Conservation (phyloP, 2,113 vertebrate species). For the Meriones unguiculatus region DNA sequence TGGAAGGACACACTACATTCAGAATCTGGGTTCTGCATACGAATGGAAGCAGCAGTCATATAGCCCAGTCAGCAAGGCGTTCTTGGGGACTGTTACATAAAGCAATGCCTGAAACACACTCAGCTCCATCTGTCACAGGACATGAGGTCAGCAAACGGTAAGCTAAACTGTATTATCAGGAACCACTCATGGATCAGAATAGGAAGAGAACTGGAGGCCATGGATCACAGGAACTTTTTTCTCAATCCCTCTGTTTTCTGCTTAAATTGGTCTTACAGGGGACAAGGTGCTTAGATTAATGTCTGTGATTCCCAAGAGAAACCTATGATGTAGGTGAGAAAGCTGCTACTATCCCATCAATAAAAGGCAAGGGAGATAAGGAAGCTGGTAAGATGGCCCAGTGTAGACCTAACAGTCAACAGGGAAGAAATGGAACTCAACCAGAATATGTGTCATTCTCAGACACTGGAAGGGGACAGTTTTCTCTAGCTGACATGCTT, state of each 20-base stretch:
- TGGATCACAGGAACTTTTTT: not conserved
- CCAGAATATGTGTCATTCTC: not conserved
- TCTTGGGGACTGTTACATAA: not conserved
- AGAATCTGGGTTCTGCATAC: not conserved
- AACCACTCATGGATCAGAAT: conserved; percentile 6
- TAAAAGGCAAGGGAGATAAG: not conserved
- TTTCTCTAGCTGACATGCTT: not conserved
- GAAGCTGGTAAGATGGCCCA: not conserved
- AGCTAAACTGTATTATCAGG: not conserved
- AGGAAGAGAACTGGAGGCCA: conserved; percentile 14
- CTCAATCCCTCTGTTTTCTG: not conserved
- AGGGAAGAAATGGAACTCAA: not conserved
- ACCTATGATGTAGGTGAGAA: not conserved
- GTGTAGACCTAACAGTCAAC: not conserved
- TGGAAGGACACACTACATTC: not conserved
- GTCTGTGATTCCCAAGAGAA: conserved; percentile 2
- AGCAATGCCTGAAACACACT: not conserved
- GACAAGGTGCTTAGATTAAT: not conserved
- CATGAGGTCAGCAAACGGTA: not conserved
- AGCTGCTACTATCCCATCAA: not conserved
- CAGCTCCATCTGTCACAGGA: not conserved
- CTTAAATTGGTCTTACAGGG: not conserved
- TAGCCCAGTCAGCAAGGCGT: not conserved
- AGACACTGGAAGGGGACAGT: not conserved
- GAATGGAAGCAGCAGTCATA: not conserved